A percentile compares a stretch with the other conserved stretches of the same genome.
phyloP scores from a whole-genome alignment of 2,888 invertebrate genomes.

The Theristus sp. region DNA sequence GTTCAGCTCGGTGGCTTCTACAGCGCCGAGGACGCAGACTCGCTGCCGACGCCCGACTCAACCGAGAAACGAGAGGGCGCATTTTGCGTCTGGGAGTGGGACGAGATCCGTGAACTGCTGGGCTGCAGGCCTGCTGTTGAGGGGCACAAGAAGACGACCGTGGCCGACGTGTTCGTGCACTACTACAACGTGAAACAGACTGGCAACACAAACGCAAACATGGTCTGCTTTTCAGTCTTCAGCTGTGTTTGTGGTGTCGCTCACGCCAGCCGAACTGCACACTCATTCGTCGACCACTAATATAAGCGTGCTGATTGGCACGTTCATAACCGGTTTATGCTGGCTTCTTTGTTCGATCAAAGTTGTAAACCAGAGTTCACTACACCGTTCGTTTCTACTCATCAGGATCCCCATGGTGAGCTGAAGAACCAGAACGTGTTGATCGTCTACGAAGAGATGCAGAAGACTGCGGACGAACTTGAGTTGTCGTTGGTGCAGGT shows the following conservation, averaged over 20 bases:
- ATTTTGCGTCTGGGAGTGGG: slow-evolving; percentile 73
- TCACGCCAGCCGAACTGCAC: no score
- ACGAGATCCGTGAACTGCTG: slow-evolving; percentile 50
- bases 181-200: slow-evolving; percentile 54
- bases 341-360: no score
- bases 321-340: no score
- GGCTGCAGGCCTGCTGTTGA: no score
- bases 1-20: slow-evolving; percentile 56
- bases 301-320: no score
- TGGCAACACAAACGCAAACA: slow-evolving; percentile 55
- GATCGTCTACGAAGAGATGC: slow-evolving; percentile 49
- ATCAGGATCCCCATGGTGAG: slow-evolving; percentile 69
- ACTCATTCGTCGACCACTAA: not conserved
- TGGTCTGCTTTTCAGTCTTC: no score
- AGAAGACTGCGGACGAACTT: slow-evolving; percentile 53
- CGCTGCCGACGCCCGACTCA: slow-evolving; percentile 43
- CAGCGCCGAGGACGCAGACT: slow-evolving; percentile 90
- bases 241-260: no score
- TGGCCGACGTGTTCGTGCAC: slow-evolving; percentile 51
- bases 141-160: slow-evolving; percentile 2
- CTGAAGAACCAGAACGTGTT: slow-evolving; percentile 67
- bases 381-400: no score
- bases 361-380: no score
- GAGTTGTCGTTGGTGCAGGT: slow-evolving; percentile 38
- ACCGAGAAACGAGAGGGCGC: slow-evolving; percentile 69